These are phyloP conservation scores for Scolopax bukidnonensis DNA, from an alignment of 2,797 vertebrate genomes.

Conservation along the genomic window DNA sequence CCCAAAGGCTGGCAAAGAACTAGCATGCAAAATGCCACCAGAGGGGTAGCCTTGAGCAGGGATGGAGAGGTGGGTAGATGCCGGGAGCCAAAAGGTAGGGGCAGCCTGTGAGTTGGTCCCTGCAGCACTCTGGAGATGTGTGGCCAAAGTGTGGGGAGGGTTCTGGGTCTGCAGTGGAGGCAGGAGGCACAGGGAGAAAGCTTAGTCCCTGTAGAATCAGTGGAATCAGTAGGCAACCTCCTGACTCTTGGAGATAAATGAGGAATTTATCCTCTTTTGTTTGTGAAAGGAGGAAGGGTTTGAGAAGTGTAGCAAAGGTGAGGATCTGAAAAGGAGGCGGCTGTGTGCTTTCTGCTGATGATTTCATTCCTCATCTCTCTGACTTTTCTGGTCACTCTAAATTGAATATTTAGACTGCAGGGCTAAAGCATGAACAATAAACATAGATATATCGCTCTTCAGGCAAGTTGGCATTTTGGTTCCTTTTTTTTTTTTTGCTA, in stretches of 20 bases:
- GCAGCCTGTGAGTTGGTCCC: neutral
- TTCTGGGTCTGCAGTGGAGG: neutral
- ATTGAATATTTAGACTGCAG: neutral
- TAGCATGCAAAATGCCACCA: neutral
- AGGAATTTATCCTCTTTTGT: neutral
- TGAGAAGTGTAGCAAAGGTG: neutral
- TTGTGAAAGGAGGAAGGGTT: neutral
- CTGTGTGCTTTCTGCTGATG: neutral
- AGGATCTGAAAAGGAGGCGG: neutral
- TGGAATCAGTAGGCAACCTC: neutral
- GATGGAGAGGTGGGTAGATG: neutral
- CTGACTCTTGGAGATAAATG: neutral
- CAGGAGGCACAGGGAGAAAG: neutral
- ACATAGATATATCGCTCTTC: neutral
- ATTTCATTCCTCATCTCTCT: neutral
- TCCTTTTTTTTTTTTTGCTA: neutral
- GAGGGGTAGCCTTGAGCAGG: neutral
- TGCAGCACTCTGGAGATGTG: neutral
- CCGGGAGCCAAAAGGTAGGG: neutral
- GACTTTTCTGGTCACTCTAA: neutral
- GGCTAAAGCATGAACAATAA: neutral
- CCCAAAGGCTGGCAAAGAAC: neutral
- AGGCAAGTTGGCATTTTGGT: neutral
- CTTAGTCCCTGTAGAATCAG: neutral
- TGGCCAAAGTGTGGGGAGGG: neutral